Conservation (phyloP, 2,797 vertebrate genomes). For the Acomys russatus region DNA sequence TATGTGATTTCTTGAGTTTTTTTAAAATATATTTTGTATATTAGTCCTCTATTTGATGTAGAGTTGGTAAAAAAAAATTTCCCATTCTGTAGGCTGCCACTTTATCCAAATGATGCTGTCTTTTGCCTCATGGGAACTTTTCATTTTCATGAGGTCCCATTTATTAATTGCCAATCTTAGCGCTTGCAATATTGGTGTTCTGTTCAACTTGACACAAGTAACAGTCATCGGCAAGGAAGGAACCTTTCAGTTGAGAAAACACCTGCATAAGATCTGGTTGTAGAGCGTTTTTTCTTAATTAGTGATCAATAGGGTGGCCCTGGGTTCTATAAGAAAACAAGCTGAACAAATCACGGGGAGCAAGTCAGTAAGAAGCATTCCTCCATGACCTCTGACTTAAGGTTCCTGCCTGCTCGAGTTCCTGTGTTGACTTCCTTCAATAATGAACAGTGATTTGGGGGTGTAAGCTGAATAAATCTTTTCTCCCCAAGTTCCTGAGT, state of each 20-base stretch:
- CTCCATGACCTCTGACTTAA: background rate
- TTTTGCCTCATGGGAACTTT: background rate
- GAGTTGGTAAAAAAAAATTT: background rate
- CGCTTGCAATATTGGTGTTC: background rate
- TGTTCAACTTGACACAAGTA: background rate
- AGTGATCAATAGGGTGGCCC: background rate
- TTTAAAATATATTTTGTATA: background rate
- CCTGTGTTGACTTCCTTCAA: background rate
- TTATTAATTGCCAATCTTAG: background rate
- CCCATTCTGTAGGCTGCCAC: background rate
- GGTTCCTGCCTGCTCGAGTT: background rate
- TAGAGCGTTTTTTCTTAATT: background rate
- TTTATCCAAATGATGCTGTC: background rate
- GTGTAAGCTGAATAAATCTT: background rate
- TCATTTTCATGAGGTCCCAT: background rate
- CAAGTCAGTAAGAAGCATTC: background rate
- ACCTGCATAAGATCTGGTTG: background rate
- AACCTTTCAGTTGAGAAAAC: background rate
- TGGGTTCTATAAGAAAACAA: background rate
- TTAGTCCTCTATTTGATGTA: background rate
- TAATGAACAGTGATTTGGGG: background rate
- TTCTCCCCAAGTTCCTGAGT: background rate
- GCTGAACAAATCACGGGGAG: background rate
- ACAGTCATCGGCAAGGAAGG: background rate
- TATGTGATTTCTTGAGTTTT: background rate